Evolutionary conservation across 2,888 invertebrate species (phyloP).

Genomic region (Heteromurus nitidus): DNA sequence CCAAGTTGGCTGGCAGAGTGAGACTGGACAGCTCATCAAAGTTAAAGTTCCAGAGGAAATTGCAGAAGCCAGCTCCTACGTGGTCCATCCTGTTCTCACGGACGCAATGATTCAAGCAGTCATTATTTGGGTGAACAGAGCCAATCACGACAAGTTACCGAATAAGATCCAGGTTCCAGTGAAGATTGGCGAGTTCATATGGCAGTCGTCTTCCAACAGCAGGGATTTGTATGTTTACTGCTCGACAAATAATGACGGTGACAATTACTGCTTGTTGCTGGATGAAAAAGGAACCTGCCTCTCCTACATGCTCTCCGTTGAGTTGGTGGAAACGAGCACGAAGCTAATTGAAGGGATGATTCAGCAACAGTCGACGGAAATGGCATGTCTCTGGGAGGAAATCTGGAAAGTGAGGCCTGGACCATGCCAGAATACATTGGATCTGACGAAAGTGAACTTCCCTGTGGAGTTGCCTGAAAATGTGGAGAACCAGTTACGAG

Average conservation of each 20-base stretch:
- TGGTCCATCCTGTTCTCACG: slow-evolving; percentile 52
- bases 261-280: not conserved
- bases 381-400: slow-evolving; percentile 43
- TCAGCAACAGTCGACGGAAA: slow-evolving; percentile 13
- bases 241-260: not conserved
- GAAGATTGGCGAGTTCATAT: slow-evolving; percentile 45
- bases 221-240: not conserved
- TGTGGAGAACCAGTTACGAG: no score
- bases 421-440: not conserved
- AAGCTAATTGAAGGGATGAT: slow-evolving; percentile 34
- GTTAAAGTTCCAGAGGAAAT: slow-evolving; percentile 17
- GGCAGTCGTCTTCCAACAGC: slow-evolving; percentile 14
- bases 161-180: slow-evolving; percentile 60
- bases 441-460: not conserved
- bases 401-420: slow-evolving; percentile 26
- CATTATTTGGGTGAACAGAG: slow-evolving; percentile 21
- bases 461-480: no score
- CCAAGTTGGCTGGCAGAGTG: slow-evolving; percentile 17
- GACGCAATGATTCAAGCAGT: slow-evolving; percentile 63
- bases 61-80: slow-evolving; percentile 15
- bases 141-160: slow-evolving; percentile 5
- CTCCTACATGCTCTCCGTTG: slow-evolving; percentile 10
- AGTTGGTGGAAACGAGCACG: slow-evolving; percentile 41
- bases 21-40: no score
- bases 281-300: slow-evolving; percentile 17